Percentiles rank a stretch among this genome's conserved stretches.
Conservation (phyloP, 2,888 invertebrate genomes). For the Coleophora flavipennella region DNA sequence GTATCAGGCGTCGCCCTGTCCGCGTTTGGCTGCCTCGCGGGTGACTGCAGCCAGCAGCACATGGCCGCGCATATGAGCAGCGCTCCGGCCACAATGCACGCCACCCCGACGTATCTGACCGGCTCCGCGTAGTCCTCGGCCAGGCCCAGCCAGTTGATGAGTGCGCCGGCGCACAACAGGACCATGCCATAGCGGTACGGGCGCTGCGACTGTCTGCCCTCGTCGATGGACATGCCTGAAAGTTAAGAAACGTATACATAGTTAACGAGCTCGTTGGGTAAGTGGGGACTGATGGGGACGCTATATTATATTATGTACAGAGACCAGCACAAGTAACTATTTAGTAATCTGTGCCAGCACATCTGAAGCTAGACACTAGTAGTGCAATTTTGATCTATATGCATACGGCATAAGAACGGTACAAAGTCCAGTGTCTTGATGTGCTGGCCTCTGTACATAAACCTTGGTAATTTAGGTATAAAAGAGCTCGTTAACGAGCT, state of each 20-base stretch:
- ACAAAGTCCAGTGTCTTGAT: too few relatives aligned
- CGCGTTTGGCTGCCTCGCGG: conserved; percentile 55
- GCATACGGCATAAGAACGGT: too few relatives aligned
- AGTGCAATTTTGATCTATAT: too few relatives aligned
- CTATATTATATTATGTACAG: too few relatives aligned
- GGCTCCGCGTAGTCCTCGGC: conserved; percentile 82
- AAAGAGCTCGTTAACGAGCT: too few relatives aligned
- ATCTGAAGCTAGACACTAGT: too few relatives aligned
- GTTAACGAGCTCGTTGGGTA: too few relatives aligned
- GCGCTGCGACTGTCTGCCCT: conserved; percentile 77
- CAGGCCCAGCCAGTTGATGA: conserved; percentile 82
- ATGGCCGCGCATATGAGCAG: conserved; percentile 81
- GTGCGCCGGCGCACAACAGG: conserved; percentile 78
- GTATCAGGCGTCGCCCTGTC: conserved; percentile 60
- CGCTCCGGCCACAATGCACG: conserved; percentile 81
- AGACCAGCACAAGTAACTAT: too few relatives aligned
- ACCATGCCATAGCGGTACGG: conserved; percentile 84
- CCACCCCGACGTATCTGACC: conserved; percentile 80
- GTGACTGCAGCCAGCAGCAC: conserved; percentile 80
- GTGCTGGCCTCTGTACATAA: too few relatives aligned
- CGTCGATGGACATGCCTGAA: conserved; percentile 77
- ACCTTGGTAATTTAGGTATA: too few relatives aligned
- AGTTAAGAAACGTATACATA: background rate
- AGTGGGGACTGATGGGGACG: too few relatives aligned
- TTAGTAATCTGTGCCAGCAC: too few relatives aligned